Base-by-base conservation (phyloP, 2,113 vertebrate genomes). In the Cricetomys ansorgei region DNA sequence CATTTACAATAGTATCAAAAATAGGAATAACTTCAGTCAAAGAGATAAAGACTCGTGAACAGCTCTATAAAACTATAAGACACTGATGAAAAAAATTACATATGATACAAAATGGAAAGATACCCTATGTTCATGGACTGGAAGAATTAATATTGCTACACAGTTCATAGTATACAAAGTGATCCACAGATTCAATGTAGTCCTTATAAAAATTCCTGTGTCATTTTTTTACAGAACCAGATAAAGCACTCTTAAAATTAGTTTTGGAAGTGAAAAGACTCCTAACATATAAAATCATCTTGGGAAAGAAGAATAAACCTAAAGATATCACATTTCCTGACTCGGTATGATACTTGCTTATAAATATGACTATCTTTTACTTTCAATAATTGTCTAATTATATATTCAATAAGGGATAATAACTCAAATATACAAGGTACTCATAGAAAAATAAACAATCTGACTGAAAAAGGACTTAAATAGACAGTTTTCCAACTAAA, bases 41-140 rank as follows among this genome's bases (percentile, higher is more conserved):
- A 79, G 65, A 53, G 3, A 16, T 34, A 69, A 87, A 76, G 17
- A n/a, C n/a, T 43, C 48, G 1, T 69, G 37, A 5, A 55, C 2
- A 53, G 16, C 76, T 53, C 45, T 67, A 67, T 11, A 86, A 86
- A 50, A 84, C 29, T 65, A 27, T 53, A 73, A 77, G 37, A 64
- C 10, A 43, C 19, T 17, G 9, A 77, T 64, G 50, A 92, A 92
- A 29, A n/a, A 93, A 77, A 45, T 3, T 80, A 23, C 7, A 40
- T 45, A 89, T 59, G n/a, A 37, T 53, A 50, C 29, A 93, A 92
- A 83, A 83, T 83, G 31, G n/a, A 77, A 93, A 77, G 16, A 76
- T 86, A 79, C 4, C 13, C 40, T 40, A 57, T 69, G 29, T 69
- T 57, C 37, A 76, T 76, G 37, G 48, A 34, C 12, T 53, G 0